Evolutionary conservation across 1,140 invertebrate genomes (phyloP), one percentile per base, ranked within the genome.

Genomic region (Psilanteris sp.): DNA sequence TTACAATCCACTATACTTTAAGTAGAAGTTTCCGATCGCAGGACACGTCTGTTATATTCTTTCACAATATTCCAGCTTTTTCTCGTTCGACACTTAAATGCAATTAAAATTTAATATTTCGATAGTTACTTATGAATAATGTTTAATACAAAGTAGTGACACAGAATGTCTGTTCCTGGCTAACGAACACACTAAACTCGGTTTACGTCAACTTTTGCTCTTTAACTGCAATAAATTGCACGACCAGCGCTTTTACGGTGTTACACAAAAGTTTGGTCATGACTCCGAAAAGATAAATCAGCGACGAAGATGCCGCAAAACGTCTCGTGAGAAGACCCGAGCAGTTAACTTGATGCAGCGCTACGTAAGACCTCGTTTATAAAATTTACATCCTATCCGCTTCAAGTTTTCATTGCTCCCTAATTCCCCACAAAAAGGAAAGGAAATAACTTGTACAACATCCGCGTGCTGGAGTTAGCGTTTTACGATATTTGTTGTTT

Each of bases 351-450:
- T 31, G 20, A 27, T 44, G 32, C 37, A 34, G 3, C 15, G 20
- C 34, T 10, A 27, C 39, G 39, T 62, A 54, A 76, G 43, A 55
- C 32, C 61, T 74, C 57, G 74, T 75, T 81, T 73, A 67, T 62
- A 79, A 80, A 81, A 80, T 80, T 78, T 81, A 80, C 74, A 81
- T 78, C 43, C 37, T 48, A 55, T 70, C 43, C 54, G 16, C 8
- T 27, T 0, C 41, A 27, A 73, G 20, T 73, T 73, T 73, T 66
- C 70, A 64, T 72, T 62, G 36, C 32, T 31, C 34, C 41, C 41
- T 57, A 57, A 41, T 48, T 62, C 10, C 15, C 55, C 9, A 1
- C 29, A 18, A 36, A 54, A 70, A 43, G 6, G n/a, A 16, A 24
- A 46, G 39, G 13, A 43, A 43, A 27, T 50, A 57, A 67, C 20